A percentile compares a stretch with the other conserved stretches of the same genome.
Evolutionary conservation across 2,888 invertebrate genomes (phyloP).

Genomic region (Marronus borbonicus): DNA sequence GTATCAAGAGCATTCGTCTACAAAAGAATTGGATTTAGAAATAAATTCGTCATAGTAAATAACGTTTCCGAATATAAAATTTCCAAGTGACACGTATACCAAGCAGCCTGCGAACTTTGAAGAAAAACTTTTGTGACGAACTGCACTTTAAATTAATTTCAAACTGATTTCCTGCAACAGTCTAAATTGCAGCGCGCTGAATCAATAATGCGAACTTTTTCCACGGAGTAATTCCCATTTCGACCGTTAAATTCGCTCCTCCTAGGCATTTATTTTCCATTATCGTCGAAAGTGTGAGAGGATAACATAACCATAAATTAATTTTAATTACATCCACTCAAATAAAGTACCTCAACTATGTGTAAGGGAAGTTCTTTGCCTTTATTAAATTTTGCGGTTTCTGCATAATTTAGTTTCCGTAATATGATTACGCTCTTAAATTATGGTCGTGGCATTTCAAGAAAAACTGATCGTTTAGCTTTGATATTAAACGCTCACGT

Average conservation of each 20-base stretch:
- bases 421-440: constrained; percentile 34
- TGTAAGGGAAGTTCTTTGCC: constrained; percentile 38
- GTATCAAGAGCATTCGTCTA: no score
- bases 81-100: no score
- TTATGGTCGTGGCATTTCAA: constrained; percentile 1
- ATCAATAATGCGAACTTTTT: not conserved
- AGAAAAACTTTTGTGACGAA: not conserved
- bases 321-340: constrained; percentile 41
- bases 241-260: not conserved
- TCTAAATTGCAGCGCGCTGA: not conserved
- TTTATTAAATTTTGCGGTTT: constrained; percentile 44
- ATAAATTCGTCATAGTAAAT: no score
- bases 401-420: constrained; percentile 37
- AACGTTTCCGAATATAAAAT: no score
- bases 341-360: constrained; percentile 41
- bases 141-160: constrained; percentile 12
- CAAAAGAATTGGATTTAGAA: no score
- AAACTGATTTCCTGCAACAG: constrained; percentile 12
- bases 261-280: constrained; percentile 23
- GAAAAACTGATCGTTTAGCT: constrained; percentile 17
- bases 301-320: constrained; percentile 40
- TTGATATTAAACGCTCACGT: not conserved
- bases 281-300: constrained; percentile 28
- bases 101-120: no score
- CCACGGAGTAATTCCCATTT: not conserved